Evolutionary conservation across 2,797 vertebrate species (phyloP), one percentile per base, ranked within the genome.

Genomic region (Sebastes steindachneri): DNA sequence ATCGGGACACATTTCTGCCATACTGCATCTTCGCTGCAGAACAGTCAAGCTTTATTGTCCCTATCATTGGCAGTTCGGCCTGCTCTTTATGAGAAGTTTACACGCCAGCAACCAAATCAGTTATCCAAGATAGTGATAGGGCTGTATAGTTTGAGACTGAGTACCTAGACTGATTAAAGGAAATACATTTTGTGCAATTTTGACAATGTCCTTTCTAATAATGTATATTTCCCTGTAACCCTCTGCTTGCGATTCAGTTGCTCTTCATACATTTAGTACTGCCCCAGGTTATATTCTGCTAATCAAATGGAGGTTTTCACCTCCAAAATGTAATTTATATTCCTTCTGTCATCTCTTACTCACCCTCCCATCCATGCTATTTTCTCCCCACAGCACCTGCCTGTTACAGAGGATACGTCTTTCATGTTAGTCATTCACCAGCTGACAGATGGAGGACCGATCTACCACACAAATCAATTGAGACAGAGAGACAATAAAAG

Each of bases 231-330:
- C 51, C 33, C 51, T 37, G 14, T 37, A 51, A 66, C 53, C 21
- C 17, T 33, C 55, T 41, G 70, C 65, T 28, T 51, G 28, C n/a
- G 23, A 19, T 68, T 79, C n/a, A 58, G 28, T 70, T 71, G 62
- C 35, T 64, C 53, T 64, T 64, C 73, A 71, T 76, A 21, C 28
- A 76, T 85, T 70, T 74, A 68, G 72, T 33, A 48, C 17, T 23
- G 28, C 84, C 48, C 3, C 5, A 26, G 66, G 83, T 68, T 33
- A 66, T 26, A 53, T 74, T 63, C 5, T 6, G 9, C 37, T 7
- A 65, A 37, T 65, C 51, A 84, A 81, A 87, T 77, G 0, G 1
- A 75, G 53, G 5, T 68, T 79, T 74, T 66, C 26, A 58, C 58
- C 9, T 74, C 48, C 51, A 0, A 53, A 83, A 55, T 77, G 3